Conservation (phyloP, 2,888 invertebrate species). For the Chloroclystis v-ata region DNA sequence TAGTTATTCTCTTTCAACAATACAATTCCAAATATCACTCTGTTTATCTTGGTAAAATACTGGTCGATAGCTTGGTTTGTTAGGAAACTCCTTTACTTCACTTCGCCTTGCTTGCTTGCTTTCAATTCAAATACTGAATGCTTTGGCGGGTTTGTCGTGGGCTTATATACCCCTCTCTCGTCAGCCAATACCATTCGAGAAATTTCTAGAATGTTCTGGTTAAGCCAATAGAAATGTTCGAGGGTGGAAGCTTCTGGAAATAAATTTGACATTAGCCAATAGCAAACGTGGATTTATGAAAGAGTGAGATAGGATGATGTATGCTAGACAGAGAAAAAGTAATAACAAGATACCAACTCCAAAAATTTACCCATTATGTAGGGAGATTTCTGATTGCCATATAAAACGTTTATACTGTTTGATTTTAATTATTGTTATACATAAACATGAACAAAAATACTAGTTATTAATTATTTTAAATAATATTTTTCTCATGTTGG, state of each 20-base stretch:
- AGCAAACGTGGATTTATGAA: constrained; percentile 10
- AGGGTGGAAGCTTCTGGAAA: constrained; percentile 45
- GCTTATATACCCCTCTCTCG: constrained; percentile 42
- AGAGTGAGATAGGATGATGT: constrained; percentile 30
- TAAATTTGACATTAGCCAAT: constrained; percentile 37
- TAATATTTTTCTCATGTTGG: no score
- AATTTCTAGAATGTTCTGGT: constrained; percentile 43
- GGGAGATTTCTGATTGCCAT: constrained; percentile 4
- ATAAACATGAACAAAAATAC: no score
- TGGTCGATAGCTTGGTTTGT: constrained; percentile 12
- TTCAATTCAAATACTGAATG: constrained; percentile 64
- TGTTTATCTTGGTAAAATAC: constrained; percentile 6
- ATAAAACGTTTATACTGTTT: no score
- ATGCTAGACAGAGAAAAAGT: constrained; percentile 27
- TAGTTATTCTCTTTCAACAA: constrained; percentile 7
- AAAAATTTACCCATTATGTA: constrained; percentile 26
- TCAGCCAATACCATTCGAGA: constrained; percentile 47
- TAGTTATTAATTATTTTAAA: no score
- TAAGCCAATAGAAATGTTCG: constrained; percentile 41
- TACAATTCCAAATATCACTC: constrained; percentile 18
- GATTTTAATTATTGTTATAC: no score
- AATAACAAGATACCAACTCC: constrained; percentile 27
- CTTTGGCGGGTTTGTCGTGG: constrained; percentile 46
- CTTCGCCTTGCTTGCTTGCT: constrained; percentile 39
- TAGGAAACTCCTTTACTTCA: constrained; percentile 33